phyloP scores from a whole-genome alignment of 2,113 vertebrate species.

The Nannospalax galili region DNA sequence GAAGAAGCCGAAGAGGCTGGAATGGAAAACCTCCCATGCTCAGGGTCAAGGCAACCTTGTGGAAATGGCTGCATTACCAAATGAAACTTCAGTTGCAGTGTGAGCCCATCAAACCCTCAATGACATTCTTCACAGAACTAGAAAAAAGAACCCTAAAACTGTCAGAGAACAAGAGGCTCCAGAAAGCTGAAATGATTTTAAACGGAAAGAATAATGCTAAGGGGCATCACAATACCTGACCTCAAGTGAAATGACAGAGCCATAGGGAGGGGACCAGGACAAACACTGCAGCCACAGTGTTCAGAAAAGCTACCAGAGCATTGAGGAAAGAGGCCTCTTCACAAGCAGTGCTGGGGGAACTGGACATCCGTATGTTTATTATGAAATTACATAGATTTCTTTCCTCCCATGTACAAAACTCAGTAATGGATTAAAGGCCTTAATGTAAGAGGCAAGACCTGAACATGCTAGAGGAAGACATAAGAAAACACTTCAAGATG shows the following conservation, averaged over 20 bases:
- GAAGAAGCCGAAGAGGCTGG: too few relatives aligned
- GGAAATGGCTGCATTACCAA: neutral
- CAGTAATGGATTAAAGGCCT: neutral
- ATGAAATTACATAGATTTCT: neutral
- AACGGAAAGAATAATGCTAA: too few relatives aligned
- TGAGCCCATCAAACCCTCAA: neutral
- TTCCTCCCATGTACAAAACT: neutral
- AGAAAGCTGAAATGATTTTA: neutral
- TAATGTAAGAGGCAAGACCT: neutral
- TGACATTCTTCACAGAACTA: neutral
- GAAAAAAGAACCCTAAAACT: neutral
- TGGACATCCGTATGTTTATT: too few relatives aligned
- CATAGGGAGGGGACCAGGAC: too few relatives aligned
- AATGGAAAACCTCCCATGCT: neutral
- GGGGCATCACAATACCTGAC: neutral
- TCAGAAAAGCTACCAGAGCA: too few relatives aligned
- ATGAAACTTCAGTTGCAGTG: neutral
- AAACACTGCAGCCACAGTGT: too few relatives aligned
- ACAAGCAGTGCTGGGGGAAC: neutral
- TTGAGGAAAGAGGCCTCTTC: neutral
- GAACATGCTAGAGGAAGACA: neutral
- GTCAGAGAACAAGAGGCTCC: neutral
- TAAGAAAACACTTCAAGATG: neutral
- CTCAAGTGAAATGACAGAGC: neutral
- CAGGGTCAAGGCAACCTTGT: too few relatives aligned